Evolutionary conservation across 2,888 invertebrate species (phyloP).

Genomic region (Polyommatus icarus): DNA sequence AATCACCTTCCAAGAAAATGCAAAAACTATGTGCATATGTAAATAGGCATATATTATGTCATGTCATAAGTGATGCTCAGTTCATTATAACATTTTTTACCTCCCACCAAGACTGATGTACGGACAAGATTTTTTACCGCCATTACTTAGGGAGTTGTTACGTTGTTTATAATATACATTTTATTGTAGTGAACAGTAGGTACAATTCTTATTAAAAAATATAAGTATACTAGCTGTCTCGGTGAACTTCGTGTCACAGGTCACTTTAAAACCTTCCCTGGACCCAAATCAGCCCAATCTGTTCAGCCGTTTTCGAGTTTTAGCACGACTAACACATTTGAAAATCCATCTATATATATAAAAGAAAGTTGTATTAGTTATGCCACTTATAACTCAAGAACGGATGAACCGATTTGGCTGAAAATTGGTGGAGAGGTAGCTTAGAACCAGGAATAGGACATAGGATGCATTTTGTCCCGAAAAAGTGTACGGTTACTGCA

Average conservation of each 20-base stretch:
- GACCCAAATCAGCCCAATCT: no score
- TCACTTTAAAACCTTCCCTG: no score
- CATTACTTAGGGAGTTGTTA: neutral
- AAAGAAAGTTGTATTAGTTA: no score
- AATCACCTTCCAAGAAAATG: conserved; percentile 39
- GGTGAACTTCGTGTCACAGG: no score
- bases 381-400: no score
- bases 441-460: no score
- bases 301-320: no score
- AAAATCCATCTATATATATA: no score
- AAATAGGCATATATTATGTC: conserved; percentile 38
- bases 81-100: conserved; percentile 36
- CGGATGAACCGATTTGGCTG: no score
- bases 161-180: neutral
- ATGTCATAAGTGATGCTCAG: conserved; percentile 32
- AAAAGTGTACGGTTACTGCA: no score
- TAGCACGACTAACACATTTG: neutral
- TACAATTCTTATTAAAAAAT: neutral
- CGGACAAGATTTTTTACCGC: neutral
- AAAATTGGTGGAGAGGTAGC: no score
- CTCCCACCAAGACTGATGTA: conserved; percentile 31
- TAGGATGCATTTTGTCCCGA: no score
- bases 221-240: neutral
- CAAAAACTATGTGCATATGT: conserved; percentile 36
- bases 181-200: neutral